Evolutionary conservation across 2,797 vertebrate genomes (phyloP), one percentile per base, ranked within the genome.

Genomic region (Sardinella longiceps): DNA sequence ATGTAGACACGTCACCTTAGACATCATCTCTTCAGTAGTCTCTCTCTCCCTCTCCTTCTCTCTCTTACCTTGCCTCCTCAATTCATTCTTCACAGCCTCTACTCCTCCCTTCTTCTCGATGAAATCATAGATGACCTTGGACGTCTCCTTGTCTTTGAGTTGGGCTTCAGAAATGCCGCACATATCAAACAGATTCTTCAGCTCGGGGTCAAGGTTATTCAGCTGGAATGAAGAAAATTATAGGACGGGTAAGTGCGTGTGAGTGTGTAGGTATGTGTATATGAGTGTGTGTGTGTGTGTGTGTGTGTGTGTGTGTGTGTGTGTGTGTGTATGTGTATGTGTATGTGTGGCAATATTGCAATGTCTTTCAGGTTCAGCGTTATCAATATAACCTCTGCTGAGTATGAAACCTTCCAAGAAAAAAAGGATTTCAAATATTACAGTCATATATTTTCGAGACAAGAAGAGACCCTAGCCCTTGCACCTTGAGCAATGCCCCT

Each of bases 91-190:
- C 56, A 99, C 97, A 0, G 98, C 98, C 95, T 99, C 97, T 82
- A 99, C 97, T 0, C 98, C 98, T 87, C 98, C 98, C 85, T 98
- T 98, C 95, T 99, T 98, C 93, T 99, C 98, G 88, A 99, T 99
- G 93, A 99, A 99, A 95, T 99, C 98, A 89, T 99, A 99, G 92
- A 99, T 99, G 92, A 97, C 97, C 95, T 97, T 99, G 80, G 98
- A 99, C 12, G 98, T 99, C 96, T 99, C 97, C 89, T 97, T 95
- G 96, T 99, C 98, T 94, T 99, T 99, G 83, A 99, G 96, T 25
- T 99, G 98, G 83, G 97, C 98, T 91, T 99, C 98, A 0, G 98
- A 98, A 94, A 99, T 99, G 86, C 98, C 98, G 87, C 97, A 99
- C 93, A 99, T 84, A 94, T 99, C 98, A 84, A 99, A 99, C 80